A percentile compares a stretch with the other conserved stretches of the same genome.
Conservation (phyloP, 2,888 invertebrate genomes). For the Orthonevra nobilis region DNA sequence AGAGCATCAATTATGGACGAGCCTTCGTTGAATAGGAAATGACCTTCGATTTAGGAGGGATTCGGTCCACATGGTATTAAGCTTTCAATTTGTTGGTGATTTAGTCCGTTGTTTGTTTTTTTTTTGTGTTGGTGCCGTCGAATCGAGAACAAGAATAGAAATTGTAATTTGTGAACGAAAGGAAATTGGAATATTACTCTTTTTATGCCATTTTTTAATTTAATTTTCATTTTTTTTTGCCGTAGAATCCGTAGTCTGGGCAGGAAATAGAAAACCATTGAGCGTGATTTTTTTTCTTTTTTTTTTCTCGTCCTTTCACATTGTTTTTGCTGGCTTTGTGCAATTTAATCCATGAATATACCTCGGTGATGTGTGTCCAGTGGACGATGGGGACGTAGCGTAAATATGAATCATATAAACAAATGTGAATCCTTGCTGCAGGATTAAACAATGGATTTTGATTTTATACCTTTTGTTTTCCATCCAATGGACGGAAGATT, state of each 20-base stretch:
- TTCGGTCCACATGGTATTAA: too few relatives aligned
- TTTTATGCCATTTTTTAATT: constrained; percentile 6
- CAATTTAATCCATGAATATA: constrained; percentile 31
- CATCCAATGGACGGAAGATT: too few relatives aligned
- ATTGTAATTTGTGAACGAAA: constrained; percentile 57
- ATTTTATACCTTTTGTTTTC: not conserved
- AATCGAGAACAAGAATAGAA: constrained; percentile 24
- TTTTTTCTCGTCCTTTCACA: not conserved
- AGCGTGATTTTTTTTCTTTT: constrained; percentile 5
- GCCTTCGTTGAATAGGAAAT: constrained; percentile 14
- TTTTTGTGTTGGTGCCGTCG: not conserved
- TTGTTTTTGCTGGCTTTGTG: not conserved
- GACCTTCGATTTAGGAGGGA: constrained; percentile 47
- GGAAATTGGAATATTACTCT: constrained; percentile 63
- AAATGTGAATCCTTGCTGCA: constrained; percentile 40
- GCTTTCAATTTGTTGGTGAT: constrained; percentile 55
- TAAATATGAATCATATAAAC: constrained; percentile 52
- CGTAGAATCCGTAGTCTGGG: constrained; percentile 33
- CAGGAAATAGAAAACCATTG: constrained; percentile 62
- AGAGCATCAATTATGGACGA: constrained; percentile 56
- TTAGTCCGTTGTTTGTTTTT: too few relatives aligned
- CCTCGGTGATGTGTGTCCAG: not conserved
- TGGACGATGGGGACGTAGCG: not conserved
- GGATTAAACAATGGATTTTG: constrained; percentile 19
- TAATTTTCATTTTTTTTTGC: constrained; percentile 4